Evolutionary conservation across 37 sponge, comb jelly and placozoan genomes (phyloP).

Genomic region (Ephydatia muelleri): DNA sequence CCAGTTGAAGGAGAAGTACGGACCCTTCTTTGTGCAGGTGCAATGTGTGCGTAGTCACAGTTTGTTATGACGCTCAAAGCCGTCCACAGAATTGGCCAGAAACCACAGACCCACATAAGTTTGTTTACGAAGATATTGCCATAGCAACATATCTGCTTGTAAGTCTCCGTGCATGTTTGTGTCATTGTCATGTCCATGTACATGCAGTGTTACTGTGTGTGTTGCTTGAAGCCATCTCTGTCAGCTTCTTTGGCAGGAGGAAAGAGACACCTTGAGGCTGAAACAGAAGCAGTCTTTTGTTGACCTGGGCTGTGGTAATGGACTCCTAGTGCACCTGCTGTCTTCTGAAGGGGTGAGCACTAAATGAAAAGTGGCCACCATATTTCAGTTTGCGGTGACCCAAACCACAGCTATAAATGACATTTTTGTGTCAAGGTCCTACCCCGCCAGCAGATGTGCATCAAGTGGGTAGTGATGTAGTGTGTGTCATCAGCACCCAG

Average conservation of each 20-base stretch:
- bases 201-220: too few relatives aligned
- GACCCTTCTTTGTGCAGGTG: conserved; percentile 70
- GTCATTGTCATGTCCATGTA: neutral
- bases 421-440: too few relatives aligned
- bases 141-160: conserved; percentile 95
- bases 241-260: conserved; percentile 93
- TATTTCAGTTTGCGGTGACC: too few relatives aligned
- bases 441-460: too few relatives aligned
- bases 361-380: too few relatives aligned
- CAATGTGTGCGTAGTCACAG: neutral
- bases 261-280: conserved; percentile 54
- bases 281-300: conserved; percentile 81
- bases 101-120: conserved; percentile 91
- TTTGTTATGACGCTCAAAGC: neutral
- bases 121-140: conserved; percentile 95
- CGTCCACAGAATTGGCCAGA: conserved; percentile 86
- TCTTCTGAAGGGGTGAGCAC: conserved; percentile 84
- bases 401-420: too few relatives aligned
- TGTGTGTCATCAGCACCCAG: conserved; percentile 69
- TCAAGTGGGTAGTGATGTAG: too few relatives aligned
- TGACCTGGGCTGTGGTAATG: conserved; percentile 99
- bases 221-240: neutral
- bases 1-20: conserved; percentile 84
- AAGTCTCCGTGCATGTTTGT: conserved; percentile 12
- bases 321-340: conserved; percentile 92